Base-by-base conservation (phyloP, 2,113 vertebrate genomes). In the Puffinus mauretanicus region DNA sequence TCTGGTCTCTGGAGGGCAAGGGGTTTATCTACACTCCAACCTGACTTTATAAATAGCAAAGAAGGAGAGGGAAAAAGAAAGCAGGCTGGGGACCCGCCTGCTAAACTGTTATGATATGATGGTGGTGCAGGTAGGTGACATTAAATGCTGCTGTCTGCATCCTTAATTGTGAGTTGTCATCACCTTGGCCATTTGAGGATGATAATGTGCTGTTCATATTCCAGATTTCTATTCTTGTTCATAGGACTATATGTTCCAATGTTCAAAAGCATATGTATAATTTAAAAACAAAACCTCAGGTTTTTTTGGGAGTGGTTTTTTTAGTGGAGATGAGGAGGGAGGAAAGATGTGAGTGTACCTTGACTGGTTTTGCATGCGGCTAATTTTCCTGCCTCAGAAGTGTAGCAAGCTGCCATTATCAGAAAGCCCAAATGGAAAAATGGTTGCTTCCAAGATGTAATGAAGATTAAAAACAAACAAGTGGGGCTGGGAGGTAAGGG, bases 41-140 rank as follows among this genome's bases (percentile, higher is more conserved):
- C 75, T 95, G 94, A 96, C 94, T 97, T 96, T 96, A 97, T 96
- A 97, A 97, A 97, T 96, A 98, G 95, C 94, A 97, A 95, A 97
- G 93, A 60, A 96, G 93, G 91, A 91, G 82, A 93, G 82, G 80
- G 92, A 82, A 88, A 94, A 95, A 91, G 90, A 88, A 96, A 94
- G 67, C 75, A 97, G 75, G 52, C 81, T 92, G 82, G 88, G 96
- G 89, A 96, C 84, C 71, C 93, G 94, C 87, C 92, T 94, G 82
- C 93, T 97, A 96, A 96, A 93, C 67, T 91, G 82, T 96, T 95
- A 88, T 82, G 88, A 86, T 95, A 60, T 90, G 88, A 78, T 3
- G 58, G 76, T 94, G 95, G 96, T 97, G 90, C 90, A 95, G 94
- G 90, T 93, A 97, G 90, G 94, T 96, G 94, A 95, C 96, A 97